Base-by-base conservation (phyloP, 2,113 vertebrate species). In the Tachycineta bicolor region DNA sequence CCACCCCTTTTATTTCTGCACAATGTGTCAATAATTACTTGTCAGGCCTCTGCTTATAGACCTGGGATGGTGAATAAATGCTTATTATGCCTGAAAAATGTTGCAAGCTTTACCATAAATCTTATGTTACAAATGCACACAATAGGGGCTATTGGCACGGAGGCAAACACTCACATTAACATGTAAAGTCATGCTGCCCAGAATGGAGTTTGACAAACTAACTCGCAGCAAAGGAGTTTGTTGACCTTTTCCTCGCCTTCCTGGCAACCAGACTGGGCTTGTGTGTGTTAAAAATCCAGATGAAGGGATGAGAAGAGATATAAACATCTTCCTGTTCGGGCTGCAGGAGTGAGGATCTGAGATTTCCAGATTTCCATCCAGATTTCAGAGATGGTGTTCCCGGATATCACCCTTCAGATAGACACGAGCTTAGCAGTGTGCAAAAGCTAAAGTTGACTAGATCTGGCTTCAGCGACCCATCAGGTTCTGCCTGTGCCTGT, bases 1-100 rank as follows among this genome's bases (percentile, higher is more conserved):
- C 97, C 97, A 97, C 97, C 0, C 67, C 97, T 97, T 98, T 98
- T 97, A 95, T 98, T 98, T 95, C 97, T 71, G 96, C 96, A 98
- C 96, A 97, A 97, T 97, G 96, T 97, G 97, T 98, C 97, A 98
- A 90, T 94, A 97, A 98, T 97, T 97, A 95, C 97, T 98, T 98
- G 97, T 98, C 98, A 98, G 97, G 90, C 93, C 95, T 96, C 97
- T 95, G 92, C 97, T 94, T 94, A 96, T 96, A 97, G 96, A 97
- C 95, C 96, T 92, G 95, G 95, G 96, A 74, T 53, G 94, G 95
- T 83, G 93, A 95, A 93, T 93, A 97, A 96, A 96, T 1, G 97
- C 97, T 97, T 94, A 62, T 95, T 98, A 97, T 97, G 97, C 95
- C 95, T 95, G 96, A 97, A 97, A 94, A 95, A 96, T 89, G 93